Base-by-base conservation (phyloP, 2,113 vertebrate species). In the Festucalex cinctus region DNA sequence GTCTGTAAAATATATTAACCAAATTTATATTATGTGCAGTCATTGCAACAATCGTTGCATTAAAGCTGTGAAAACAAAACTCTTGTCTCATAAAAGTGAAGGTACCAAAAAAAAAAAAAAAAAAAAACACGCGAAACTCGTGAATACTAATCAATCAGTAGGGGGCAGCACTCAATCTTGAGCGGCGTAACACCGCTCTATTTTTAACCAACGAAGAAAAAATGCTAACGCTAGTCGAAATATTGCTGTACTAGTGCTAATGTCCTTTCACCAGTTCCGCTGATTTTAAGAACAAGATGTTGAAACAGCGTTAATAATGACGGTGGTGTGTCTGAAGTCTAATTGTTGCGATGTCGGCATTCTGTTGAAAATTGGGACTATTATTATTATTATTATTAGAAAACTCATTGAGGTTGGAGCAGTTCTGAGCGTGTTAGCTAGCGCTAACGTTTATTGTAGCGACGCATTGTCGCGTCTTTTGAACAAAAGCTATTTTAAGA, bases 151-250 rank as follows among this genome's bases (percentile, higher is more conserved):
- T 16, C 13, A 44, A 5, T 44, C 82, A 19, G 0, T 1, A 77
- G 82, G 74, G 13, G 79, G 82, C 76, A 71, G 71, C 16, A 70
- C 24, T 64, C 16, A 6, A 54, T 1, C 0, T 5, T 16, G 6
- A 26, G 51, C 19, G 14, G 26, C 0, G 8, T 2, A 13, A 28
- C 10, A 8, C 49, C 13, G 19, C 6, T 7, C 6, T 6, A 6
- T 0, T 8, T 43, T 43, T 65, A 60, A 12, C 12, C 59, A 2
- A 28, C 0, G 59, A 39, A 22, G 58, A 36, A 60, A n/a, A 60
- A 3, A 61, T 6, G 35, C 58, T 3, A 61, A n/a, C 8, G 51
- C 51, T 53, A 1, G 14, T 37, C 0, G 9, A 35, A 9, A 35
- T 14, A 28, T 32, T 58, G 4, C 28, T 1, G 16, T 20, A 32